These are phyloP conservation scores for Brachyrhaphis roseni DNA, from an alignment of 2,797 vertebrate genomes.

Conservation along the genomic window DNA sequence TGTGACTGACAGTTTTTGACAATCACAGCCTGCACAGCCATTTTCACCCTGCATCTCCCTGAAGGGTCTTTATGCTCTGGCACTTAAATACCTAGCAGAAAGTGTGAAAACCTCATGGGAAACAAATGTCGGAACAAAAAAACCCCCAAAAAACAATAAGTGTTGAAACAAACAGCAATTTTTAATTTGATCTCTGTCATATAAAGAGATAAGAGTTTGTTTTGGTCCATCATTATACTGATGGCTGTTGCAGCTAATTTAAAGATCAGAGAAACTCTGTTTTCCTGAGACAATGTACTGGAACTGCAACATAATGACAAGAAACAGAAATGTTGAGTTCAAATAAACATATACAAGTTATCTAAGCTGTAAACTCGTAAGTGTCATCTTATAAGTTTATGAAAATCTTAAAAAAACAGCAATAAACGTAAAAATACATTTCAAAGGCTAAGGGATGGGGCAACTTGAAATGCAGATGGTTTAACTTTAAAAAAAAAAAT, in stretches of 20 bases:
- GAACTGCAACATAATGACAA: neutral
- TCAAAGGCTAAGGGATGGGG: neutral
- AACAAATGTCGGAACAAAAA: neutral
- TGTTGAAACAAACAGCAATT: conserved; percentile 23
- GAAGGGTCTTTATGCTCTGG: conserved; percentile 47
- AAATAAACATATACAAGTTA: neutral
- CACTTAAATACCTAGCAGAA: conserved; percentile 41
- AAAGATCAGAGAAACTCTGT: neutral
- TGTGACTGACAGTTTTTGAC: conserved; percentile 65
- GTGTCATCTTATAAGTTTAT: neutral
- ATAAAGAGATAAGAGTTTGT: neutral
- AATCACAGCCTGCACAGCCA: conserved; percentile 51
- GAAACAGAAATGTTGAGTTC: neutral
- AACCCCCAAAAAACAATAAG: neutral
- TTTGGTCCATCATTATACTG: neutral
- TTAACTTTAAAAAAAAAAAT: no score
- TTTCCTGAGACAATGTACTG: neutral
- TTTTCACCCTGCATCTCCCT: conserved; percentile 53
- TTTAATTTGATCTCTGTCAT: neutral
- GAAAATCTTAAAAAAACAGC: neutral
- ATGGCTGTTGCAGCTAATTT: neutral
- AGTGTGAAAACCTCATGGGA: conserved; percentile 35
- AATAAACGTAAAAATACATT: neutral
- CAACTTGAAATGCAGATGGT: neutral
- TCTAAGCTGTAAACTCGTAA: neutral